These are phyloP conservation scores for Alethe diademata DNA, from an alignment of 2,113 vertebrate species.

Conservation along the genomic window DNA sequence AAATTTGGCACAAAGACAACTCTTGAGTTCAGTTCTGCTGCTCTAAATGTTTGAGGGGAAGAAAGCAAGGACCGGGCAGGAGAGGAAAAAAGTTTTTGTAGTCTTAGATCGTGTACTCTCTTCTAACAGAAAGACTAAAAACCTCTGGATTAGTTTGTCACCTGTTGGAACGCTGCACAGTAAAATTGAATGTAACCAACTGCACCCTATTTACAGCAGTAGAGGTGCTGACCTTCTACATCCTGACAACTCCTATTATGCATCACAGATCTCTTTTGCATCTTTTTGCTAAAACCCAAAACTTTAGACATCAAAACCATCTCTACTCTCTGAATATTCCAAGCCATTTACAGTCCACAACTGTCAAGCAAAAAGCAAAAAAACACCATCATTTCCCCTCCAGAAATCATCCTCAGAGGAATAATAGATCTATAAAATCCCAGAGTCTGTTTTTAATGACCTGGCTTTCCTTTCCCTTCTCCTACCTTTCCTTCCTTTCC, in stretches of 20 bases:
- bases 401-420: not conserved
- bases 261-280: not conserved
- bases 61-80: not conserved
- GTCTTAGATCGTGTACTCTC: not conserved
- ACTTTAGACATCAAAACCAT: not conserved
- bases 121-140: not conserved
- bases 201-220: not conserved
- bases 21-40: not conserved
- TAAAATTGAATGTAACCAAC: not conserved
- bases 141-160: not conserved
- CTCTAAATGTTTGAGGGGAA: not conserved
- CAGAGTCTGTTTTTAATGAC: not conserved
- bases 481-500: not conserved
- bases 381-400: rapidly evolving
- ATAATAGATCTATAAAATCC: not conserved
- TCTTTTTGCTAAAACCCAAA: not conserved
- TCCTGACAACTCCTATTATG: not conserved
- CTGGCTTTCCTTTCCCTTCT: not conserved
- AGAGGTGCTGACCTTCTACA: not conserved
- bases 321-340: not conserved
- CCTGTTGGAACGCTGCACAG: not conserved
- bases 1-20: not conserved
- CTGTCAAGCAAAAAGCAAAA: not conserved
- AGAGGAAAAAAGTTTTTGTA: not conserved
- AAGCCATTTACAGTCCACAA: not conserved